Percentiles rank a stretch among this genome's conserved stretches.
Evolutionary conservation across 2,113 vertebrate species (phyloP).

Genomic region (Carassius gibelio): DNA sequence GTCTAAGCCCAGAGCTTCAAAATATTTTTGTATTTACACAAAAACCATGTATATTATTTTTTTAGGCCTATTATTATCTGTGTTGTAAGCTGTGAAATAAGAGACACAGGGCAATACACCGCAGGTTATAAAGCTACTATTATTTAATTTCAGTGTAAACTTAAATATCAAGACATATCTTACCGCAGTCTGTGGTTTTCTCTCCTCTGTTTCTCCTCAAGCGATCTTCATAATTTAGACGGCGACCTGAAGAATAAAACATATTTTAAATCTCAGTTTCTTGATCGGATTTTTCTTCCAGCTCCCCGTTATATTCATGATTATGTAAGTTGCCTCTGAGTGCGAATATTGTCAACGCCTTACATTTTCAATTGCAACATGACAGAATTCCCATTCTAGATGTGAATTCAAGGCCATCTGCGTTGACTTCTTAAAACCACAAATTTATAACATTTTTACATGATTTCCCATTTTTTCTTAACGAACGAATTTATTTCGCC

Average conservation of each 20-base stretch:
- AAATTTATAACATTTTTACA: neutral
- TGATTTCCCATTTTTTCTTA: neutral
- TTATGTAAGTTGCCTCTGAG: neutral
- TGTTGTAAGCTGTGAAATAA: neutral
- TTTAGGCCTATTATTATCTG: neutral
- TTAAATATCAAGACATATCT: slow-evolving; percentile 63
- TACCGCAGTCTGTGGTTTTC: slow-evolving; percentile 72
- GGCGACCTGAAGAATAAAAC: slow-evolving; percentile 70
- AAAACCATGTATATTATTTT: neutral
- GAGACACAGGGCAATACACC: neutral
- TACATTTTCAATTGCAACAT: neutral
- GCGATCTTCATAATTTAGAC: slow-evolving; percentile 70
- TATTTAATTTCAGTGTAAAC: slow-evolving; percentile 2
- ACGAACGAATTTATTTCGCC: neutral
- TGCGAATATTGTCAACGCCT: neutral
- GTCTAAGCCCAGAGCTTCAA: neutral
- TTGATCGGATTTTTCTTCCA: neutral
- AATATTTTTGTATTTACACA: neutral
- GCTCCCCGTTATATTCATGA: neutral
- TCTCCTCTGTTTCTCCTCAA: slow-evolving; percentile 68
- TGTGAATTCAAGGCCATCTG: neutral
- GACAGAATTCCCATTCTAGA: neutral
- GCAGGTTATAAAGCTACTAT: neutral
- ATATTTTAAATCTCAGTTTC: slow-evolving; percentile 15
- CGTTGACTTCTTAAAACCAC: neutral